Evolutionary conservation across 2,797 vertebrate genomes (phyloP), one percentile per base, ranked within the genome.

Genomic region (Austrolebias charrua): DNA sequence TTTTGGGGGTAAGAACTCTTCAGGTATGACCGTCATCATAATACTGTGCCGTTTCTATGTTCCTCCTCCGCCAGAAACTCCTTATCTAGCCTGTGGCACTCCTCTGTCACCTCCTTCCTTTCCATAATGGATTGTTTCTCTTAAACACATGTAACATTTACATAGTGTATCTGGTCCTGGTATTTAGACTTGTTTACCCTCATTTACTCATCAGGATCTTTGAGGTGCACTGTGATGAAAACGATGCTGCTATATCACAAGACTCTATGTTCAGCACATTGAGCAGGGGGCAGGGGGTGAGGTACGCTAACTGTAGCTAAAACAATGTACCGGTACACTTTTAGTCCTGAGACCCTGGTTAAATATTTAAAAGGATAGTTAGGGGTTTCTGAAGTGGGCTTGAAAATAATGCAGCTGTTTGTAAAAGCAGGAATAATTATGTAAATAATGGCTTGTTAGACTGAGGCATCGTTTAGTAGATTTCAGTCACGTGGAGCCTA

Each of bases 121-220:
- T 89, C 82, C 81, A 74, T 81, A 76, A 81, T 73, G 75, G 78
- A 86, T 75, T 75, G 54, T 80, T 81, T 86, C 68, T 86, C 82
- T 86, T 77, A 67, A 82, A 60, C 80, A 85, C 69, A 87, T 83
- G 84, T 87, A 89, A 86, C 88, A 90, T 91, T 91, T 92, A 92
- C 84, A 89, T 91, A 90, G 89, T 88, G 84, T 87, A 79, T 60
- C 79, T 58, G 63, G 71, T 86, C 78, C 80, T 84, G 73, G 84
- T 89, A 84, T 76, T 71, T 84, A 81, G 75, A 84, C 51, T 63
- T 85, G 86, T 89, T 82, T 83, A 82, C 81, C 79, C 83, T 80
- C 79, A 79, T 83, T 80, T 86, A 84, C 78, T 86, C 77, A 79
- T 84, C 80, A 80, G 79, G 75, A 85, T 75, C 78, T 86, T 86